A percentile compares a stretch with the other conserved stretches of the same genome.
Conservation (phyloP, 2,797 vertebrate species). For the Coreius guichenoti region DNA sequence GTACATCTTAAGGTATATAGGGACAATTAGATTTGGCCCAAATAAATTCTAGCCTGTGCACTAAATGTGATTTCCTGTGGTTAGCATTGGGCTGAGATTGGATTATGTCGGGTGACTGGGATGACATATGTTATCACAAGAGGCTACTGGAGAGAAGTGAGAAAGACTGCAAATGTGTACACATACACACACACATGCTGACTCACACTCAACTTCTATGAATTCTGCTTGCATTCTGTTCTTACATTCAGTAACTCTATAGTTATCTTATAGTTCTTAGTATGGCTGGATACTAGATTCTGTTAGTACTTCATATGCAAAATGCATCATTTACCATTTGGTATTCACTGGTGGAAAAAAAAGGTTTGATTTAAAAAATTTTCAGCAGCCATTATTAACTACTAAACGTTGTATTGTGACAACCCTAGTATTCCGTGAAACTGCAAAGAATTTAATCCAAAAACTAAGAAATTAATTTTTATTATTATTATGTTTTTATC, state of each 20-base stretch:
- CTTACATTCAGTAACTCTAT: not conserved
- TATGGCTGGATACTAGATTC: not conserved
- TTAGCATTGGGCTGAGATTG: slow-evolving; percentile 75
- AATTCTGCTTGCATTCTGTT: not conserved
- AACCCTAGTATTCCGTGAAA: too few relatives aligned
- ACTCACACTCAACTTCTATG: not conserved
- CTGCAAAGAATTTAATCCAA: too few relatives aligned
- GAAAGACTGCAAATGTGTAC: not conserved
- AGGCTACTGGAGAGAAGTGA: not conserved
- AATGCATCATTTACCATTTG: not conserved
- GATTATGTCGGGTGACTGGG: slow-evolving; percentile 67
- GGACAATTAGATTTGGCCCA: slow-evolving; percentile 77
- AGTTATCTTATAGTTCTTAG: not conserved
- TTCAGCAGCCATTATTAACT: not conserved
- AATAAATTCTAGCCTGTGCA: slow-evolving; percentile 73
- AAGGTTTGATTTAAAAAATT: too few relatives aligned
- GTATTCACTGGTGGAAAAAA: not conserved
- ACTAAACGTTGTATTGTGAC: too few relatives aligned
- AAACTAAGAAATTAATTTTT: too few relatives aligned
- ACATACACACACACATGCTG: not conserved
- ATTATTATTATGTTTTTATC: too few relatives aligned
- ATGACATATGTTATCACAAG: slow-evolving; percentile 50
- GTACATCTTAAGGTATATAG: slow-evolving; percentile 62
- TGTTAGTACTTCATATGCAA: not conserved
- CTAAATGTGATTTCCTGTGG: slow-evolving; percentile 79